A percentile compares a stretch with the other conserved stretches of the same genome.
Conservation (phyloP, 1,140 invertebrate species). For the Maconellicoccus hirsutus region DNA sequence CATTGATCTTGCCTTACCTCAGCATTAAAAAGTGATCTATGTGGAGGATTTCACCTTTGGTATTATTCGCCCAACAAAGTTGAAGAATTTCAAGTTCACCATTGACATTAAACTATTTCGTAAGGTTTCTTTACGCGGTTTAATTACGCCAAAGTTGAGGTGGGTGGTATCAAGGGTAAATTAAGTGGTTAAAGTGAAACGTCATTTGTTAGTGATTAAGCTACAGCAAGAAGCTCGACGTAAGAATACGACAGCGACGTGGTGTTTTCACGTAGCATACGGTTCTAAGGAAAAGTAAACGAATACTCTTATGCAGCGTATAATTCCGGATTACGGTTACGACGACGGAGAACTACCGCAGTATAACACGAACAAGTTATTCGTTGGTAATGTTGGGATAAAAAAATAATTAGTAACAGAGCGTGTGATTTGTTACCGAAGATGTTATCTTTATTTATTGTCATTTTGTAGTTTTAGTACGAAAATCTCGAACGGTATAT, state of each 20-base stretch:
- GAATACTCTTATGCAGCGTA: neutral
- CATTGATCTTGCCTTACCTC: no score
- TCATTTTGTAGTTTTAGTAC: neutral
- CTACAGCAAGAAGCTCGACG: no score
- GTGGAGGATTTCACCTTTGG: no score
- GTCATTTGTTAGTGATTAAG: slow-evolving; percentile 5
- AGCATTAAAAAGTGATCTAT: no score
- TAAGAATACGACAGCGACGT: no score
- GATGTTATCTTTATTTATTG: slow-evolving; percentile 21
- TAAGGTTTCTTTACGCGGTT: neutral
- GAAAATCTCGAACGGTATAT: neutral
- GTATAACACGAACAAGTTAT: neutral
- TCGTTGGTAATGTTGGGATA: neutral
- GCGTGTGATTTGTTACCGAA: slow-evolving; percentile 15
- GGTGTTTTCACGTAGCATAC: no score
- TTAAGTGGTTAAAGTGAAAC: neutral
- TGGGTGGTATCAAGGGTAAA: neutral
- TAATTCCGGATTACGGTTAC: neutral
- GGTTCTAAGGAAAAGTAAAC: neutral
- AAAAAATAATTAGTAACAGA: slow-evolving; percentile 17
- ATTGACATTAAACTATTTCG: neutral
- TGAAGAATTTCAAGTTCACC: neutral
- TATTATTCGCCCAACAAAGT: no score
- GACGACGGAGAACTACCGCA: neutral
- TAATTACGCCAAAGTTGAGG: neutral